phyloP scores from a whole-genome alignment of 2,113 vertebrate species.

The Penelope pileata region DNA sequence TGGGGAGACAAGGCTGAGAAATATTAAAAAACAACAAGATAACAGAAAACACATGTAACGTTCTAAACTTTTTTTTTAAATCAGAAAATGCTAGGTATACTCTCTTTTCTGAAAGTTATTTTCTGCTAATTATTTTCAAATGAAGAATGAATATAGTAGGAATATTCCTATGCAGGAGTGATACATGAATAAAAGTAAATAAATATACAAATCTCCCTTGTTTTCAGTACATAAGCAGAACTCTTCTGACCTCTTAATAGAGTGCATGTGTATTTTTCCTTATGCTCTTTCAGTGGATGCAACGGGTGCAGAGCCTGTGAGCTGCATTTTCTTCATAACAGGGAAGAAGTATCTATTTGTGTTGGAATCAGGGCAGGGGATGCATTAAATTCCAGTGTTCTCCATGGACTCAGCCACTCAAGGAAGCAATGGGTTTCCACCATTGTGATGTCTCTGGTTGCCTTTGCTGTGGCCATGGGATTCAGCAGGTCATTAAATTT shows the following conservation, averaged over 20 bases:
- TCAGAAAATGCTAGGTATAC: not conserved
- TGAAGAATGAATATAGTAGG: not conserved
- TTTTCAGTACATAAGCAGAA: not conserved
- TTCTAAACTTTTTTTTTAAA: not conserved
- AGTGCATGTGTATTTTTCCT: not conserved
- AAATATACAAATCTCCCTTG: not conserved
- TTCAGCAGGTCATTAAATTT: not conserved
- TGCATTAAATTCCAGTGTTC: not conserved
- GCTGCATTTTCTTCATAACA: not conserved
- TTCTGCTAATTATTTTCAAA: not conserved
- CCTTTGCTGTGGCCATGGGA: not conserved
- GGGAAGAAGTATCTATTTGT: not conserved
- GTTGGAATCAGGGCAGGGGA: not conserved
- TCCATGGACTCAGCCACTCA: not conserved
- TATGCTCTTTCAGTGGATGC: not conserved
- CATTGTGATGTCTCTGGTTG: not conserved
- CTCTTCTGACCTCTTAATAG: not conserved
- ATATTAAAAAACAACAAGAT: not conserved
- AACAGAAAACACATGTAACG: not conserved
- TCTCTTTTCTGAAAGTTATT: not conserved
- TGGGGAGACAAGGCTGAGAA: not conserved
- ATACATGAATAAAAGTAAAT: not conserved
- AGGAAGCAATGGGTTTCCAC: not conserved
- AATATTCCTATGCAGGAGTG: not conserved
- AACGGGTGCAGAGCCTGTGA: not conserved